phyloP scores from a whole-genome alignment of 2,888 invertebrate genomes.

The Leptopilina myrica region DNA sequence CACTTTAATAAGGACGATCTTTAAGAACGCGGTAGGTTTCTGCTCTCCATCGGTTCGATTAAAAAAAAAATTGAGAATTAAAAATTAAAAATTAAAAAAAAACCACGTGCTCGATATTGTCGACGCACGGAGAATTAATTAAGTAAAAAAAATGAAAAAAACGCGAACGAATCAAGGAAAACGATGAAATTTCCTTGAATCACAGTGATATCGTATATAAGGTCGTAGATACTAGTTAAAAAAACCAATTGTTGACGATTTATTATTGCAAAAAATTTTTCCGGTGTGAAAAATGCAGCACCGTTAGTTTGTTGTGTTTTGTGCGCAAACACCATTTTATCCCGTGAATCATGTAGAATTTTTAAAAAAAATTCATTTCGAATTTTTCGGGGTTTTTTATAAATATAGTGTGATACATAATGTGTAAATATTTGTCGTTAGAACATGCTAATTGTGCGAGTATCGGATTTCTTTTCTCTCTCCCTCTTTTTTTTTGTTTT shows the following conservation, averaged over 20 bases:
- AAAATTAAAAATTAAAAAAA: too few species aligned
- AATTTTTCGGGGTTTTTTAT: conserved; percentile 27
- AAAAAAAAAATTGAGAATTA: too few species aligned
- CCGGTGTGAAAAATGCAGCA: conserved; percentile 32
- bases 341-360: conserved; percentile 37
- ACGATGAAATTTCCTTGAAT: conserved; percentile 38
- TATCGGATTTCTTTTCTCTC: neutral
- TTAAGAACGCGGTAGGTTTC: conserved; percentile 59
- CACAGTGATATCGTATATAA: conserved; percentile 42
- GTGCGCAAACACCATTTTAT: conserved; percentile 24
- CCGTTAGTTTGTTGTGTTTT: conserved; percentile 37
- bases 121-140: conserved; percentile 40
- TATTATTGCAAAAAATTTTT: conserved; percentile 25
- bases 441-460: neutral
- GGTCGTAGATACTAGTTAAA: conserved; percentile 34
- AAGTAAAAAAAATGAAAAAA: conserved; percentile 21
- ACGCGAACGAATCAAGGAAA: conserved; percentile 32
- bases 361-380: conserved; percentile 28
- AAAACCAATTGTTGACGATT: conserved; percentile 37
- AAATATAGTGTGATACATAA: conserved; percentile 28
- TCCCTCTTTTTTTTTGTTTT: neutral
- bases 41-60: conserved; percentile 58
- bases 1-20: conserved; percentile 52
- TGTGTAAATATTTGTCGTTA: conserved; percentile 36
- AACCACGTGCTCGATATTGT: conserved; percentile 39